These are phyloP conservation scores for Gobionotothen gibberifrons DNA, from an alignment of 2,797 vertebrate genomes.

Conservation along the genomic window DNA sequence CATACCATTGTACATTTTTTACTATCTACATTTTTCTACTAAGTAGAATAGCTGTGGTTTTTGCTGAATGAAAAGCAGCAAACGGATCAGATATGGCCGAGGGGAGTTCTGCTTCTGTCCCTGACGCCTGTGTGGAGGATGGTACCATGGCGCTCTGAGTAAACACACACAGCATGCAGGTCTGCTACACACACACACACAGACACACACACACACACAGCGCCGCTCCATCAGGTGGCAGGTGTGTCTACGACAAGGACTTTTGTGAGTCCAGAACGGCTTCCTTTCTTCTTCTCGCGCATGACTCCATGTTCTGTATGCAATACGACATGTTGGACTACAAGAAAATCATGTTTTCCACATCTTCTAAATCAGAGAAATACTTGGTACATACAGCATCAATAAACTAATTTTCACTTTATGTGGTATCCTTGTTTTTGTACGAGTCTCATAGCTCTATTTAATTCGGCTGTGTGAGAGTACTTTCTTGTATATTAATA, in stretches of 20 bases:
- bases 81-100: slow-evolving; percentile 44
- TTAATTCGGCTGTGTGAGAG: background rate
- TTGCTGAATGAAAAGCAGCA: slow-evolving; percentile 74
- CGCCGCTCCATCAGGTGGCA: slow-evolving; percentile 19
- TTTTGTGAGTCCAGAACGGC: slow-evolving; percentile 37
- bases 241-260: slow-evolving; percentile 51
- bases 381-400: slow-evolving; percentile 75
- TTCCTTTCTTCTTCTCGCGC: slow-evolving; percentile 47
- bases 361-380: slow-evolving; percentile 39
- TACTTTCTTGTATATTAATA: background rate
- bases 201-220: slow-evolving; percentile 19
- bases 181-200: slow-evolving; percentile 29
- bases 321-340: slow-evolving; percentile 57
- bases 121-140: slow-evolving; percentile 42
- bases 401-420: slow-evolving; percentile 82
- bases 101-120: slow-evolving; percentile 57
- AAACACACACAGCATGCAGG: slow-evolving; percentile 45
- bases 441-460: background rate
- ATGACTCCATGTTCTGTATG: slow-evolving; percentile 49
- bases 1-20: slow-evolving; percentile 74
- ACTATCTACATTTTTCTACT: slow-evolving; percentile 88
- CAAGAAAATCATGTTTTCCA: slow-evolving; percentile 49
- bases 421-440: background rate
- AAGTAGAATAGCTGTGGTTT: slow-evolving; percentile 87
- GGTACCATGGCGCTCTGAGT: slow-evolving; percentile 48